A percentile compares a stretch with the other conserved stretches of the same genome.
phyloP scores from a whole-genome alignment of 2,888 invertebrate species.

The Scaptomyza reducta region DNA sequence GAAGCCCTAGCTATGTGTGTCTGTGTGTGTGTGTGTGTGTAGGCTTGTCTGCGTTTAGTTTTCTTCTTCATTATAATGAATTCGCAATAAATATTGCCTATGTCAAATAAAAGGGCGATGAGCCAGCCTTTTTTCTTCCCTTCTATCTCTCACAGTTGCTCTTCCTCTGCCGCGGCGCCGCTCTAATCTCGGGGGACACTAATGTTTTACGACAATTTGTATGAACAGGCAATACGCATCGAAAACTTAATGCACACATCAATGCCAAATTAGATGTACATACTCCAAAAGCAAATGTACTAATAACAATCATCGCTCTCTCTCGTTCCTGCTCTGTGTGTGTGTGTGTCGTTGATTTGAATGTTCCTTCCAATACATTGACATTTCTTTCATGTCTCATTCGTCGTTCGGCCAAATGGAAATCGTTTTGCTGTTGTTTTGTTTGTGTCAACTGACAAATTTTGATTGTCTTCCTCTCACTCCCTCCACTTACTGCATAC shows the following conservation, averaged over 20 bases:
- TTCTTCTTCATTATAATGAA: conserved; percentile 72
- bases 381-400: conserved; percentile 58
- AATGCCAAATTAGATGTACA: conserved; percentile 78
- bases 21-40: conserved; percentile 19
- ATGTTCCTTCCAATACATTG: conserved; percentile 74
- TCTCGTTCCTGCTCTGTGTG: neutral
- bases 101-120: conserved; percentile 79
- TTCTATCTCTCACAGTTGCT: conserved; percentile 1
- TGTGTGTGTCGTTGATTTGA: conserved; percentile 60
- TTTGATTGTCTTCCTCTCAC: conserved; percentile 62
- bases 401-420: conserved; percentile 66
- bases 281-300: conserved; percentile 69
- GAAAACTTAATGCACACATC: conserved; percentile 73
- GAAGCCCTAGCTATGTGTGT: conserved; percentile 28
- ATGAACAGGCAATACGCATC: conserved; percentile 39
- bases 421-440: conserved; percentile 55
- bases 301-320: conserved; percentile 71
- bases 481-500: conserved; percentile 3
- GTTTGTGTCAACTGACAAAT: conserved; percentile 70
- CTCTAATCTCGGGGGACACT: conserved; percentile 76
- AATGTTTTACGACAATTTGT: conserved; percentile 77
- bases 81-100: conserved; percentile 80
- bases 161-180: conserved; percentile 14
- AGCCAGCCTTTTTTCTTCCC: conserved; percentile 60
- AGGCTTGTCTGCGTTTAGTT: conserved; percentile 55